These are phyloP conservation scores for Clarias magur DNA, from an alignment of 2,113 vertebrate species.

Conservation along the genomic window DNA sequence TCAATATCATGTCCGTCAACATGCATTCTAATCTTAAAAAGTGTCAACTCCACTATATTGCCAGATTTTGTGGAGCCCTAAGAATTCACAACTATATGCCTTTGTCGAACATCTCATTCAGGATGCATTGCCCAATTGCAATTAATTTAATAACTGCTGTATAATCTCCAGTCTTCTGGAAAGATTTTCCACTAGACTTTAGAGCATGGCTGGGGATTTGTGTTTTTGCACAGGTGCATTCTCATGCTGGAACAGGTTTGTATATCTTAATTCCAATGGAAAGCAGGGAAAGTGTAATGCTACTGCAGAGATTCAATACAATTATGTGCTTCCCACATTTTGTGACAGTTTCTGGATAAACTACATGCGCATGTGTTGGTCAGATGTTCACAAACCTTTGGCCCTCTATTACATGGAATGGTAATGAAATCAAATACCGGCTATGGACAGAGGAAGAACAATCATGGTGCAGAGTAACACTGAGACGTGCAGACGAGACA, in stretches of 20 bases:
- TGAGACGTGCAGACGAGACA: constrained; percentile 17
- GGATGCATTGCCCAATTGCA: neutral
- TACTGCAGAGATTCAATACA: neutral
- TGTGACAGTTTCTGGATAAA: neutral
- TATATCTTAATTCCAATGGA: no score
- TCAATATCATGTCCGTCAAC: constrained; percentile 2
- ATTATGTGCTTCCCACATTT: neutral
- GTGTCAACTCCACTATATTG: neutral
- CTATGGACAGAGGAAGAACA: constrained; percentile 20
- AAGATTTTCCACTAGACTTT: neutral
- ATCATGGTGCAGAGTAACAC: constrained; percentile 35
- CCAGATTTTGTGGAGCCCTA: neutral
- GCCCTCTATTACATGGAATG: neutral
- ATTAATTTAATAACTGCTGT: no score
- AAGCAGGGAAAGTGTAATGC: neutral
- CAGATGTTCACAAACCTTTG: neutral
- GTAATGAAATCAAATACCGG: constrained; percentile 31
- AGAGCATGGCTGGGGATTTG: neutral
- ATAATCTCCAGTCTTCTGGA: neutral
- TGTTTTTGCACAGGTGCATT: neutral
- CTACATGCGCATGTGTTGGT: neutral
- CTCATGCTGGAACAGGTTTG: neutral
- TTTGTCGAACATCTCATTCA: neutral
- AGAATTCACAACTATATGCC: neutral
- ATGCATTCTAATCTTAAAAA: neutral